A percentile compares a stretch with the other conserved stretches of the same genome.
These are phyloP conservation scores for Porites cylindrica DNA, from an alignment of 92 coral and sea anemone species.

Conservation along the genomic window DNA sequence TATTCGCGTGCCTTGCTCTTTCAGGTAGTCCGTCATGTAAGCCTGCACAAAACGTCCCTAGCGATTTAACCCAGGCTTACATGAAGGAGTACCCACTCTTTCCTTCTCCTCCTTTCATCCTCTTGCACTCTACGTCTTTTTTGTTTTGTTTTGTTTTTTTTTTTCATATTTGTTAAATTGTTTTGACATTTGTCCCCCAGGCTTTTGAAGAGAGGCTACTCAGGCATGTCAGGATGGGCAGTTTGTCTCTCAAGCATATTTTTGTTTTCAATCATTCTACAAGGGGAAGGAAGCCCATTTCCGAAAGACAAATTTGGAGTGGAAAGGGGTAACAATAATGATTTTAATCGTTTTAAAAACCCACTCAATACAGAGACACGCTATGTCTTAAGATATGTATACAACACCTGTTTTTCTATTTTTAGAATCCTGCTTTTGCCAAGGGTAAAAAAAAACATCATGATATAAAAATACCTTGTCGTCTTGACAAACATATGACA, in stretches of 20 bases:
- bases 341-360: neutral
- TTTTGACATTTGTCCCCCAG: neutral
- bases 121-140: neutral
- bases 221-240: conserved; percentile 12
- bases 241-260: conserved; percentile 22
- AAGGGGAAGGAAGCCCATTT: conserved; percentile 40
- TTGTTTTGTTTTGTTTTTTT: too few species aligned
- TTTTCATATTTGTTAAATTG: neutral
- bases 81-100: too few species aligned
- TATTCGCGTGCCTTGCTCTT: too few species aligned
- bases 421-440: too few species aligned
- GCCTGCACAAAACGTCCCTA: too few species aligned
- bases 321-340: neutral
- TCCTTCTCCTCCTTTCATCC: neutral
- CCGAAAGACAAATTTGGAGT: conserved; percentile 6
- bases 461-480: too few species aligned
- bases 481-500: too few species aligned
- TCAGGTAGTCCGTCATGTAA: too few species aligned
- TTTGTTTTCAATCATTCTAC: neutral
- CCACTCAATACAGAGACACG: too few species aligned
- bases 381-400: too few species aligned
- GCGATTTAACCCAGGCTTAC: too few species aligned
- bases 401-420: neutral
- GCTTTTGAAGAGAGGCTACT: neutral
- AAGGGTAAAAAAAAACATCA: too few species aligned